Evolutionary conservation across 2,113 vertebrate species (phyloP), one percentile per base, ranked within the genome.

Genomic region (Antennarius striatus): DNA sequence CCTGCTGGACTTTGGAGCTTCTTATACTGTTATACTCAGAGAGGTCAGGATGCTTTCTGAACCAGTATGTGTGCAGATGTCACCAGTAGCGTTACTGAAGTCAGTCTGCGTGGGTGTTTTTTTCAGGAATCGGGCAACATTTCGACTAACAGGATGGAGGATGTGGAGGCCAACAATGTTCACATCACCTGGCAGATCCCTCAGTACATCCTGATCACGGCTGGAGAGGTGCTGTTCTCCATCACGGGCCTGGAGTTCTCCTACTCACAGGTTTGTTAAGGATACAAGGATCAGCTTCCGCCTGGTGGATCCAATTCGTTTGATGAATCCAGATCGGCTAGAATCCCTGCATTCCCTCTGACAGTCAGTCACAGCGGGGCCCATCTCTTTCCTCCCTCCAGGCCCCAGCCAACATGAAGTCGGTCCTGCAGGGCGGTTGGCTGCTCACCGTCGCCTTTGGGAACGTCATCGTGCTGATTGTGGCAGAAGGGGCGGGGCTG

Each of bases 241-340:
- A 91, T 99, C 80, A 98, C 98, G 0, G 98, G 97, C 56, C 91
- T 99, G 83, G 96, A 98, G 77, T 99, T 99, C 93, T 99, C 98
- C 69, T 99, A 99, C 86, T 96, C 98, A 56, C 98, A 99, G 96
- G 98, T 98, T 87, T 0, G 63, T 11, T 11, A 43, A 12, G 5
- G 32, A 36, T 5, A 36, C 7, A 36, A 36, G 7, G 32, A 36
- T 4, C 5, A 36, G 4, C 32, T 36, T 36, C 32, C 3, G 32
- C 7, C 32, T 7, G 32, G 32, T 7, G 32, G 32, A 36, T 36
- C 32, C 5, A 22, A 2, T 1, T 22, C 1, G 22, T 22, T 22
- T 22, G 22, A 22, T 22, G 22, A 22, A 22, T 22, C 22, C 22
- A 22, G 22, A 22, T 22, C 22, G 22, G 22, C 22, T 22, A 22